Evolutionary conservation across 2,113 vertebrate species (phyloP).

Genomic region (Herpetotheres cachinnans): DNA sequence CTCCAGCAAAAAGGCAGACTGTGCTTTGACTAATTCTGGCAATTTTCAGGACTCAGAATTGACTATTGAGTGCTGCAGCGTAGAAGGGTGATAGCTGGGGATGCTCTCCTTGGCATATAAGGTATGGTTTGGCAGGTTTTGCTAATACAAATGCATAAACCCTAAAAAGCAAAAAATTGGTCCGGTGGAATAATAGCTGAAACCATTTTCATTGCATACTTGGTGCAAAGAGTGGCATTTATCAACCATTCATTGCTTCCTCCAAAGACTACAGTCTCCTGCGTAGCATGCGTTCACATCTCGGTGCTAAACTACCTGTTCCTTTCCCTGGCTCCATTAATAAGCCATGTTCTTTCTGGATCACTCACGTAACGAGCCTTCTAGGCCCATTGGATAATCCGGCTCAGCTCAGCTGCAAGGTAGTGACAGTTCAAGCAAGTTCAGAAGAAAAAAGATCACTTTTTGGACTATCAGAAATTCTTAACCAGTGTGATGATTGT

Average conservation of each 20-base stretch:
- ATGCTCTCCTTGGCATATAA: background rate
- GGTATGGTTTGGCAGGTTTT: background rate
- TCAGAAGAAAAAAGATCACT: background rate
- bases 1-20: background rate
- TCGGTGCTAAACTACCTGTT: background rate
- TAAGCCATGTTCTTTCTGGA: background rate
- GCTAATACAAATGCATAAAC: background rate
- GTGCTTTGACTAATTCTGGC: background rate
- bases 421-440: background rate
- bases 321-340: background rate
- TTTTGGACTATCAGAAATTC: background rate
- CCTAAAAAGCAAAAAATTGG: background rate
- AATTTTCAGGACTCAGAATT: background rate
- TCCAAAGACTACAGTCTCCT: background rate
- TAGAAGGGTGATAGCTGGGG: background rate
- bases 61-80: accelerated
- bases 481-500: no score
- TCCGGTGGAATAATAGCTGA: no score
- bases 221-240: background rate
- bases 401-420: background rate
- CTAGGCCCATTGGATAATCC: background rate
- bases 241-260: background rate
- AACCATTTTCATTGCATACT: background rate
- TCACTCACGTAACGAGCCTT: accelerated
- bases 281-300: accelerated